Evolutionary conservation across 2,113 vertebrate species (phyloP), one percentile per base, ranked within the genome.

Genomic region (Oreochromis spilurus): DNA sequence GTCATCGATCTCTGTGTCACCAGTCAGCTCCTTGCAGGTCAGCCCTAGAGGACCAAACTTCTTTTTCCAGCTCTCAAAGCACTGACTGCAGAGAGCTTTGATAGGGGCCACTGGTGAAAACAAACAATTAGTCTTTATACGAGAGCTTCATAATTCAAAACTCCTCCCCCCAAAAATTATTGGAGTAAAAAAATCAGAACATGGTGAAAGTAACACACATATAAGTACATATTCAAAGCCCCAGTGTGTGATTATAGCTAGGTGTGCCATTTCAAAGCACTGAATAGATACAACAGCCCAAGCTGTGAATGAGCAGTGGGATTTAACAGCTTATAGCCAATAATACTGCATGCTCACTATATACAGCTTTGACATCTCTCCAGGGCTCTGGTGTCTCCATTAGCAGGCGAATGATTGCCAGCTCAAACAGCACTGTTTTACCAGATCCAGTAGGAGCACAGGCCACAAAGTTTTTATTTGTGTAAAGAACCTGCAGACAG

Each of bases 391-490:
- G 95, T 17, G 95, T 96, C 95, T 98, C 97, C 97, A 99, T 98
- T 84, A 99, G 95, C 82, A 99, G 95, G 88, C 97, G 98, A 89
- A 97, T 97, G 93, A 99, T 98, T 82, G 98, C 98, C 77, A 99
- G 91, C 94, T 99, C 99, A 24, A 99, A 99, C 81, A 99, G 93
- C 7, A 97, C 98, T 4, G 99, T 99, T 97, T 99, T 99, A 83
- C 99, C 98, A 91, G 99, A 99, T 91, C 99, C 98, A 86, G 99
- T 99, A 0, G 99, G 99, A 89, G 99, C 98, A 95, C 97, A 98
- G 84, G 97, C 96, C 90, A 99, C 98, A 96, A 99, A 98, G 94
- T 98, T 99, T 72, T 95, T 98, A 85, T 97, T 94, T 36, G 97
- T 97, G 91, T 99, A 99, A 90, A 99, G 97, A 96, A 99, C 95